phyloP scores from a whole-genome alignment of 2,113 vertebrate genomes.

The Puma concolor region DNA sequence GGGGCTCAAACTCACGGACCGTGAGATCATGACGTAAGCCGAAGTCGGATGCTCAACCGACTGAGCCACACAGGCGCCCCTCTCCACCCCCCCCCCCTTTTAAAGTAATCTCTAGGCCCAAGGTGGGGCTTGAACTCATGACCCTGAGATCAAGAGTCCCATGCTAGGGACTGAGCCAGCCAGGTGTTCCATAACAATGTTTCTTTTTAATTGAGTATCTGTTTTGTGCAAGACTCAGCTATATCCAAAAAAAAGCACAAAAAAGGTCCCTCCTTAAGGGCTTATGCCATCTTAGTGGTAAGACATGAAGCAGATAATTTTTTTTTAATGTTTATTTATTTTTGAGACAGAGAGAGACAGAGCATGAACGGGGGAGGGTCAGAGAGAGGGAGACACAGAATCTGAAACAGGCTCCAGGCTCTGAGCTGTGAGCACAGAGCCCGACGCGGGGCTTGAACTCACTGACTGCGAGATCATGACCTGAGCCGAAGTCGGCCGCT shows the following conservation, averaged over 20 bases:
- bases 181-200: not conserved
- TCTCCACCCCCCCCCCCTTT: not conserved
- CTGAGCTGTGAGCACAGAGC: no score
- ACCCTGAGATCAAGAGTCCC: not conserved
- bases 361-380: no score
- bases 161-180: not conserved
- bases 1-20: no score
- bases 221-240: not conserved
- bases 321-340: not conserved
- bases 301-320: not conserved
- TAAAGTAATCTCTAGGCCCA: not conserved
- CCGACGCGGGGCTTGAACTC: no score
- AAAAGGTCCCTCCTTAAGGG: not conserved
- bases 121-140: not conserved
- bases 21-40: no score
- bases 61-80: no score
- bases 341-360: no score
- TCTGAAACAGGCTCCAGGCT: no score
- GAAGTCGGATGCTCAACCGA: no score
- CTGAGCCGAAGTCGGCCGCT: no score
- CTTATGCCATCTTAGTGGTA: not conserved
- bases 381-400: no score
- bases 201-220: slow-evolving; percentile 46
- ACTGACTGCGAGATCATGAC: rapidly evolving
- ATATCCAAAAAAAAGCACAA: not conserved